These are phyloP conservation scores for Bothrops jararaca DNA, from an alignment of 2,113 vertebrate genomes.

Conservation along the genomic window DNA sequence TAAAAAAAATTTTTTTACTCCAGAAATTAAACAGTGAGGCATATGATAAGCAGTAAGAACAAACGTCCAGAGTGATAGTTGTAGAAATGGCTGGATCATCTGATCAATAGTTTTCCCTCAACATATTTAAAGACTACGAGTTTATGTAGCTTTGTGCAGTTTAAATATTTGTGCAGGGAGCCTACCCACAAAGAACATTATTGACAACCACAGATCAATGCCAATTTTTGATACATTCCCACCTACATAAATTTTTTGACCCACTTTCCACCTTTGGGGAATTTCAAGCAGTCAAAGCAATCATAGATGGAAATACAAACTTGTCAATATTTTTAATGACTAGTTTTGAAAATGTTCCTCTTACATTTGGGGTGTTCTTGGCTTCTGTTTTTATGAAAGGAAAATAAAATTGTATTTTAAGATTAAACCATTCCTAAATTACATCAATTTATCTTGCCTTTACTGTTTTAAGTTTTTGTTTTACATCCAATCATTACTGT, in stretches of 20 bases:
- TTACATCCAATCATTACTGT: not conserved
- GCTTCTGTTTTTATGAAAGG: constrained; percentile 34
- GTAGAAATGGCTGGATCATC: constrained; percentile 68
- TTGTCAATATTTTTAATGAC: constrained; percentile 50
- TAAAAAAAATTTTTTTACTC: constrained; percentile 22
- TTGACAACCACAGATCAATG: constrained; percentile 81
- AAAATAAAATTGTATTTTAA: constrained; percentile 42
- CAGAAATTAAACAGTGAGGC: constrained; percentile 1
- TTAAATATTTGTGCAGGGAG: constrained; percentile 74
- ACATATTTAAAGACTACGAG: constrained; percentile 65
- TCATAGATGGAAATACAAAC: constrained; percentile 64
- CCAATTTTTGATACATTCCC: constrained; percentile 83
- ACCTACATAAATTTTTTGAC: constrained; percentile 80
- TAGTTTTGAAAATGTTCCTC: constrained; percentile 30
- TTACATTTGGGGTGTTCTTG: not conserved
- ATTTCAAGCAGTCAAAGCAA: constrained; percentile 71
- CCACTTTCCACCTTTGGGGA: constrained; percentile 69
- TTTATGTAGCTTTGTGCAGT: constrained; percentile 69
- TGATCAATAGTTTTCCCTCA: constrained; percentile 56
- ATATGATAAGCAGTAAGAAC: constrained; percentile 46
- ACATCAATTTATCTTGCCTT: not conserved
- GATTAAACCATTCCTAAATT: constrained; percentile 47
- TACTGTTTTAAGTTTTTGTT: not conserved
- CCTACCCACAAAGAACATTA: constrained; percentile 61
- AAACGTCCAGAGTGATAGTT: constrained; percentile 50